Evolutionary conservation across 1,140 invertebrate genomes (phyloP).

Genomic region (Habropoda laboriosa): DNA sequence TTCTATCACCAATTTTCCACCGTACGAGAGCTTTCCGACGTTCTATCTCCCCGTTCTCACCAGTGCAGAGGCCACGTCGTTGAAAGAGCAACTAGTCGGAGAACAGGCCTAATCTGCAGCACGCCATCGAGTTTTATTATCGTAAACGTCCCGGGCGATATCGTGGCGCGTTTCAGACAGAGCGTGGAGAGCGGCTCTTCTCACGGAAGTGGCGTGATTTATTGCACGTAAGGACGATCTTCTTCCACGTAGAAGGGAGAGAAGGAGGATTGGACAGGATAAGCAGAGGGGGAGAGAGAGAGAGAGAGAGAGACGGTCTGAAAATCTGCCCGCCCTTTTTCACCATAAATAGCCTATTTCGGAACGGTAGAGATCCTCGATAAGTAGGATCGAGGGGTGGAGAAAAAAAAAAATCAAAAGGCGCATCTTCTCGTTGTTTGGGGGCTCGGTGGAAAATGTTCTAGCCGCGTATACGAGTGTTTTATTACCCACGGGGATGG

Average conservation of each 20-base stretch:
- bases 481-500: slow-evolving; percentile 72
- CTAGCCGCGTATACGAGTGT: slow-evolving; percentile 60
- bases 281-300: not conserved
- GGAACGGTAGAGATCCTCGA: slow-evolving; percentile 76
- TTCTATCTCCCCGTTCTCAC: not conserved
- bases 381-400: slow-evolving; percentile 68
- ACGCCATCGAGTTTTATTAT: slow-evolving; percentile 15
- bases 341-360: slow-evolving; percentile 78
- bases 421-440: slow-evolving; percentile 42
- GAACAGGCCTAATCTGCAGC: not conserved
- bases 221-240: slow-evolving; percentile 46
- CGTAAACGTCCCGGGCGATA: slow-evolving; percentile 6
- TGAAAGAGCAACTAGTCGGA: not conserved
- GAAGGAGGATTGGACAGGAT: too few species aligned
- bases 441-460: slow-evolving; percentile 40
- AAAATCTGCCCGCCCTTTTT: slow-evolving; percentile 53
- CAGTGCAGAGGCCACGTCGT: too few species aligned
- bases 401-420: slow-evolving; percentile 47
- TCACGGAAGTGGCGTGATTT: slow-evolving; percentile 56
- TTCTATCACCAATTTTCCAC: not conserved
- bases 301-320: not conserved
- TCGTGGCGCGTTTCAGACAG: not conserved
- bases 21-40: not conserved
- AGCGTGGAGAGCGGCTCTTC: not conserved
- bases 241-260: slow-evolving; percentile 12